Percentiles rank a stretch among this genome's conserved stretches.
These are phyloP conservation scores for Paramuricea clavata DNA, from an alignment of 92 coral and sea anemone genomes.

Conservation along the genomic window DNA sequence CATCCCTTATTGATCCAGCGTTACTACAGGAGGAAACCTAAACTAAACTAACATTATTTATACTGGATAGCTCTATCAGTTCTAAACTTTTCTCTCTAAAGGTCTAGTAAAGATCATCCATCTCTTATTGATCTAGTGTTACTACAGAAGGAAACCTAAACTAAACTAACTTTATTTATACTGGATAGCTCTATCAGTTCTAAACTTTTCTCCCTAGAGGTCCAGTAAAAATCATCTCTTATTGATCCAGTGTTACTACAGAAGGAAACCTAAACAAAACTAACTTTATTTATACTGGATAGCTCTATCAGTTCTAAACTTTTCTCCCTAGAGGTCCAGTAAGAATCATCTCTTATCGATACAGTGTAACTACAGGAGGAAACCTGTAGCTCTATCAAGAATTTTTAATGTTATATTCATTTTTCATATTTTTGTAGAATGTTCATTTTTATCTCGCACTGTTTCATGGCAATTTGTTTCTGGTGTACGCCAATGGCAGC, in stretches of 20 bases:
- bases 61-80: neutral
- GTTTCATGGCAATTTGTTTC: slow-evolving; percentile 89
- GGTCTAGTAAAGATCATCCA: neutral
- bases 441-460: slow-evolving; percentile 83
- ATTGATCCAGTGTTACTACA: too few relatives aligned
- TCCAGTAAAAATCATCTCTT: too few relatives aligned
- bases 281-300: too few relatives aligned
- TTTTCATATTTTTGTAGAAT: slow-evolving; percentile 64
- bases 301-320: too few relatives aligned
- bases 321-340: too few relatives aligned
- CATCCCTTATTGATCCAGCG: neutral
- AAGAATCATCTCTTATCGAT: too few relatives aligned
- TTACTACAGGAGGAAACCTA: neutral
- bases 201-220: too few relatives aligned
- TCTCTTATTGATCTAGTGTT: neutral
- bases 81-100: neutral
- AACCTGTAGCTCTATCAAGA: too few relatives aligned
- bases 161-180: neutral
- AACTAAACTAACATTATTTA: neutral
- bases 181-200: neutral
- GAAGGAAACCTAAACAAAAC: too few relatives aligned
- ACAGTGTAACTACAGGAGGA: too few relatives aligned
- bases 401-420: neutral
- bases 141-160: neutral
- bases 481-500: slow-evolving; percentile 66